Percentiles rank a stretch among this genome's conserved stretches.
Conservation (phyloP, 2,113 vertebrate species). For the Hypomesus transpacificus region DNA sequence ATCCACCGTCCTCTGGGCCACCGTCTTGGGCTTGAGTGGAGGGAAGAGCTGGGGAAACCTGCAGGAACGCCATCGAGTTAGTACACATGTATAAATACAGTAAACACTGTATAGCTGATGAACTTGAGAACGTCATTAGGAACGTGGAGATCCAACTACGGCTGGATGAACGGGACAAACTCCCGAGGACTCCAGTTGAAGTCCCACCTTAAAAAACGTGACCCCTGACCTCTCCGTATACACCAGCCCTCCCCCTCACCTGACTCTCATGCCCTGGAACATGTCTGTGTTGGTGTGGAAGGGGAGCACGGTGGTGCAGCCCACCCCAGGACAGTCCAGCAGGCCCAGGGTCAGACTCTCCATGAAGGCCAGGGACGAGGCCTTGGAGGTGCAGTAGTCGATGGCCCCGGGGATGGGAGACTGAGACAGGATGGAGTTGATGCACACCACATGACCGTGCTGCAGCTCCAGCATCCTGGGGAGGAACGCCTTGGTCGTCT, state of each 20-base stretch:
- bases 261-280: slow-evolving; percentile 99
- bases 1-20: slow-evolving; percentile 90
- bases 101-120: neutral
- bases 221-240: too few species aligned
- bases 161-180: too few species aligned
- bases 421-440: slow-evolving; percentile 87
- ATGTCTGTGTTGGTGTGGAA: slow-evolving; percentile 98
- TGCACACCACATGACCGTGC: slow-evolving; percentile 94
- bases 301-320: slow-evolving; percentile 92
- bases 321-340: slow-evolving; percentile 92
- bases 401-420: slow-evolving; percentile 90
- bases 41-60: slow-evolving; percentile 96
- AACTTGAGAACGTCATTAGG: too few species aligned
- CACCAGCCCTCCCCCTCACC: slow-evolving; percentile 63
- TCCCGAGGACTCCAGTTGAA: too few species aligned
- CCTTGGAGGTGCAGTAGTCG: slow-evolving; percentile 98
- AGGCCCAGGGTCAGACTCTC: slow-evolving; percentile 95
- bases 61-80: neutral
- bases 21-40: slow-evolving; percentile 89
- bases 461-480: slow-evolving; percentile 96
- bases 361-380: slow-evolving; percentile 95
- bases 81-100: neutral
- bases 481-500: slow-evolving; percentile 92
- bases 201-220: too few species aligned
- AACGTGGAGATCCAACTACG: too few species aligned